Conservation (phyloP, 1,140 invertebrate species). For the Penaeus chinensis region DNA sequence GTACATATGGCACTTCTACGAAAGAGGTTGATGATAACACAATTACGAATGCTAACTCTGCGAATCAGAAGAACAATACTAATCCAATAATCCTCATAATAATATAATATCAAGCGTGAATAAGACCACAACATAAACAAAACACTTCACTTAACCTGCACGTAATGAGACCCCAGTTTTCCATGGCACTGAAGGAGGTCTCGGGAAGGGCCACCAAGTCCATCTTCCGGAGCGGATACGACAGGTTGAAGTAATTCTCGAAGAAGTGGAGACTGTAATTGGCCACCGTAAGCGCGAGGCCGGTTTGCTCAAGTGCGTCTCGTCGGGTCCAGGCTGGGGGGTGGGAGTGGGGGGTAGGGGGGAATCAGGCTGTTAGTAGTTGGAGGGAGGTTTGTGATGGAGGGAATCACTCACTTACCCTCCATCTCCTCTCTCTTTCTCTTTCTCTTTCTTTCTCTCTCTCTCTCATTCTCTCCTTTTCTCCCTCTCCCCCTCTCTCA, state of each 20-base stretch:
- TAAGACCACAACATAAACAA: neutral
- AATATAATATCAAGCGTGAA: too few species aligned
- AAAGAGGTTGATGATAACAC: too few species aligned
- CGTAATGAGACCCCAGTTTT: slow-evolving; percentile 78
- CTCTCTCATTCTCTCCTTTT: too few species aligned
- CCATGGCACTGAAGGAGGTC: slow-evolving; percentile 72
- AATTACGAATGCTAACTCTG: neutral
- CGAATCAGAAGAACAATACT: neutral
- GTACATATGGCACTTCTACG: too few species aligned
- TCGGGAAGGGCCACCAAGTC: slow-evolving; percentile 92
- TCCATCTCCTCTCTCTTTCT: too few species aligned
- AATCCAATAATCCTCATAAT: too few species aligned
- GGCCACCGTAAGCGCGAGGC: slow-evolving; percentile 75
- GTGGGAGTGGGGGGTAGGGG: too few species aligned
- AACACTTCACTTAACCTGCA: slow-evolving; percentile 73
- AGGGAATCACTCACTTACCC: too few species aligned
- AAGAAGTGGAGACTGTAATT: slow-evolving; percentile 75
- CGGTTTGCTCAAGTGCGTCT: slow-evolving; percentile 84
- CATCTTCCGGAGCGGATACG: slow-evolving; percentile 78
- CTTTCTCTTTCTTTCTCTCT: too few species aligned
- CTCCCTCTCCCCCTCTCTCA: too few species aligned
- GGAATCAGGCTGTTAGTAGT: too few species aligned
- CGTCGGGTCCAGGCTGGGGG: slow-evolving; percentile 81
- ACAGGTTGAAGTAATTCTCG: slow-evolving; percentile 77
- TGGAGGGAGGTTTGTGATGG: too few species aligned